These are phyloP conservation scores for Brachymystax lenok DNA, from an alignment of 2,797 vertebrate species.

Conservation along the genomic window DNA sequence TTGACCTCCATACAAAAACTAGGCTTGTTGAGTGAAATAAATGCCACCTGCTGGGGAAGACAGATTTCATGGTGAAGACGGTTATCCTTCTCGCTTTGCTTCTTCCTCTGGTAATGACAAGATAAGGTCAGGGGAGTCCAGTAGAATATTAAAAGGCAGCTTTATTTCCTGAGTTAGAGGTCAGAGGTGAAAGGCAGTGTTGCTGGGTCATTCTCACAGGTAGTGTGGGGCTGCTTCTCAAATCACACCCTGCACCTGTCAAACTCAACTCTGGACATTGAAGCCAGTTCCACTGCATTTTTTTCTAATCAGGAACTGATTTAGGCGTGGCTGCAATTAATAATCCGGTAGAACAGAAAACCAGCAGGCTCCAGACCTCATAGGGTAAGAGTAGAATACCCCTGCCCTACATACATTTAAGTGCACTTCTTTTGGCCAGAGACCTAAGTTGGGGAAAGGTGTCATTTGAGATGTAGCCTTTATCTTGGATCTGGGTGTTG, in stretches of 20 bases:
- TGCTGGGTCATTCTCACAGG: slow-evolving; percentile 17
- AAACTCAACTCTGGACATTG: too few relatives aligned
- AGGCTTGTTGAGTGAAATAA: background rate
- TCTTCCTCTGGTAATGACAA: slow-evolving; percentile 3
- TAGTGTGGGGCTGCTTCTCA: background rate
- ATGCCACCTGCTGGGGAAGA: too few relatives aligned
- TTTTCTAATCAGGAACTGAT: too few relatives aligned
- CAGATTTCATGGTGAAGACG: too few relatives aligned
- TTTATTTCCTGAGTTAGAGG: slow-evolving; percentile 50
- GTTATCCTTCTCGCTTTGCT: too few relatives aligned
- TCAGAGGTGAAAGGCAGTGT: background rate
- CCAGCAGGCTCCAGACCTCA: too few relatives aligned
- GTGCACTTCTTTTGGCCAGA: background rate
- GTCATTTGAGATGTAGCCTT: background rate
- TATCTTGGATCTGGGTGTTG: background rate
- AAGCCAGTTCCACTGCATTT: too few relatives aligned
- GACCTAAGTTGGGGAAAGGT: background rate
- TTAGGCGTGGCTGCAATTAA: too few relatives aligned
- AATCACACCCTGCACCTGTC: background rate
- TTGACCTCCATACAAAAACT: too few relatives aligned
- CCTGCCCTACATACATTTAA: background rate
- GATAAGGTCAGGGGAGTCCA: slow-evolving; percentile 22
- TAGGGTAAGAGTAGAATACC: too few relatives aligned
- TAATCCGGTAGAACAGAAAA: too few relatives aligned
- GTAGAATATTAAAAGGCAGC: slow-evolving; percentile 17